Evolutionary conservation across 2,113 vertebrate species (phyloP), one percentile per base, ranked within the genome.

Genomic region (Phoxinus phoxinus): DNA sequence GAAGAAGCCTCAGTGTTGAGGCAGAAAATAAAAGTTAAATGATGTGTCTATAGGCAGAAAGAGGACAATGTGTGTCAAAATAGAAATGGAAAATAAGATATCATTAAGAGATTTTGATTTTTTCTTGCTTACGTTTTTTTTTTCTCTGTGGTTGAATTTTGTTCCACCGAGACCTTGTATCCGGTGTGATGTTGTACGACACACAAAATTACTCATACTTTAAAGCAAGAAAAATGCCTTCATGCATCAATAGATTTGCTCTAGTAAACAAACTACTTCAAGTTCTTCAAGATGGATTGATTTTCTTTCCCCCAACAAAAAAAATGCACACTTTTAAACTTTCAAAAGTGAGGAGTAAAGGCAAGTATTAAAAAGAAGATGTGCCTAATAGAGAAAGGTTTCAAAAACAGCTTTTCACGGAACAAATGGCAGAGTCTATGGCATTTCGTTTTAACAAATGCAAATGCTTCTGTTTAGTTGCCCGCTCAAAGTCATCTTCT

Each of bases 231-330:
- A 63, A 4, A 46, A 80, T 41, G 58, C 46, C 13, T 41, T 23
- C 12, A 41, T 65, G 78, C 15, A 0, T 80, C 78, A 63, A 46
- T 63, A 80, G 15, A 80, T 46, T 19, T 19, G 37, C 63, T 63
- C 78, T n/a, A 46, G 58, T 80, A 63, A 41, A 80, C 77, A 80
- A 79, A 63, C 78, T 80, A 35, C 58, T 63, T 80, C 37, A 65
- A 3, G 41, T 63, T 80, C n/a, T 61, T 65, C 37, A 46, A 65
- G 78, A 63, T 65, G 58, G n/a, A 80, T 63, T 65, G 78, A 80
- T 63, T 80, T 80, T 80, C 37, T 46, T 46, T 74, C 78, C n/a
- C 2, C 3, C 23, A 56, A 8, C 3, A 51, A 53, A 53, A n/a
- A 59, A 61, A 44, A 46, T 25, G 23, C 5, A 7, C 58, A 44